Evolutionary conservation across 2,888 invertebrate species (phyloP).

Genomic region (Asteroscopus sphinx): DNA sequence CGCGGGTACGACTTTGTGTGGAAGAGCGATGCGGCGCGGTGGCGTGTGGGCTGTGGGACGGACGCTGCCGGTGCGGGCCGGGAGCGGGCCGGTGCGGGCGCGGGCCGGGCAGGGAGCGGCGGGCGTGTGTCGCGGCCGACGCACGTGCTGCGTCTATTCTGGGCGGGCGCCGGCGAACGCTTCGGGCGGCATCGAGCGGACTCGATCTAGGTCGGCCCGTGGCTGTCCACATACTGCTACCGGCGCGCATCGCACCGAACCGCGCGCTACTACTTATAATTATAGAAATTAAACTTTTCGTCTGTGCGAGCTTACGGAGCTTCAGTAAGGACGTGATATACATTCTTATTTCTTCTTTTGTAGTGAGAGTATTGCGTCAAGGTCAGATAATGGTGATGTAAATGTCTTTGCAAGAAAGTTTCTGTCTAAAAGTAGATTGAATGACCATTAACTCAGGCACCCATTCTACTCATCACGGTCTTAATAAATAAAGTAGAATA

Average conservation of each 20-base stretch:
- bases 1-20: constrained; percentile 47
- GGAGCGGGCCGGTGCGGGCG: constrained; percentile 38
- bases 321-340: constrained; percentile 26
- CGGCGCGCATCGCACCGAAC: constrained; percentile 53
- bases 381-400: background rate
- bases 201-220: constrained; percentile 82
- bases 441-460: no score
- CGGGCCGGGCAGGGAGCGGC: constrained; percentile 50
- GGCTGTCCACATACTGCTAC: constrained; percentile 63
- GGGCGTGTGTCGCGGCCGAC: constrained; percentile 81
- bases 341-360: constrained; percentile 30
- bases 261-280: constrained; percentile 46
- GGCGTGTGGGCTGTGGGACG: no score
- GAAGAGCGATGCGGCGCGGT: constrained; percentile 41
- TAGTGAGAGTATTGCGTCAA: constrained; percentile 20
- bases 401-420: background rate
- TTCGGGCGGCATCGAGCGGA: constrained; percentile 81
- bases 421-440: no score
- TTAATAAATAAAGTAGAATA: no score
- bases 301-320: constrained; percentile 21
- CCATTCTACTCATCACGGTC: no score
- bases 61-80: constrained; percentile 42
- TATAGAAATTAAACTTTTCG: constrained; percentile 45
- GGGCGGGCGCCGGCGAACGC: constrained; percentile 72
- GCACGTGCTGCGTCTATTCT: constrained; percentile 90